These are phyloP conservation scores for Neogale vison DNA, from an alignment of 2,113 vertebrate genomes.

Conservation along the genomic window DNA sequence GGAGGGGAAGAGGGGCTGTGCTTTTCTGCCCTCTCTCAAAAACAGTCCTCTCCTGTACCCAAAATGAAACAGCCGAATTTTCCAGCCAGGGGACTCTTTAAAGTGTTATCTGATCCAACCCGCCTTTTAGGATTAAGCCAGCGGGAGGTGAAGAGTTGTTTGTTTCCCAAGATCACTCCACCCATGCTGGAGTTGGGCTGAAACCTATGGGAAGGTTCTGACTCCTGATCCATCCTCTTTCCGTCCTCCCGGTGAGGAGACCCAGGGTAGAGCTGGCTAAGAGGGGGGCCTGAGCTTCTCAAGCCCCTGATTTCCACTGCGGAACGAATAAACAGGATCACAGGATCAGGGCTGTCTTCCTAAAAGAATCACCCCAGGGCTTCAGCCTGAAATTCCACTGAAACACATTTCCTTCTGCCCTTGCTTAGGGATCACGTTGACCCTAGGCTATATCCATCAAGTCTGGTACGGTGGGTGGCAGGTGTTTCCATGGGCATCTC, in stretches of 20 bases:
- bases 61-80: neutral
- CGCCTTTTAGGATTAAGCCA: neutral
- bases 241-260: neutral
- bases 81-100: neutral
- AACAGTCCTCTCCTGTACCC: neutral
- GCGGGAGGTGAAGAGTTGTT: neutral
- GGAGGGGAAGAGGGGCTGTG: neutral
- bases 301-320: neutral
- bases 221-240: neutral
- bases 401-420: neutral
- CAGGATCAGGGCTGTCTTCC: neutral
- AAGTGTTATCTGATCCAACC: neutral
- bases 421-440: rapidly evolving
- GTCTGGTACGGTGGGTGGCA: neutral
- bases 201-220: neutral
- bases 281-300: neutral
- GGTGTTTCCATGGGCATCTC: neutral
- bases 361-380: neutral
- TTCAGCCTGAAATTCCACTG: neutral
- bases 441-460: too few species aligned
- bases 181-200: neutral
- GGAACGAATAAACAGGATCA: too few species aligned
- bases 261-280: neutral
- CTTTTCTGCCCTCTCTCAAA: neutral
- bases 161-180: neutral